Percentiles rank a stretch among this genome's conserved stretches.
Evolutionary conservation across 1,140 invertebrate species (phyloP).

Genomic region (Bemisia tabaci): DNA sequence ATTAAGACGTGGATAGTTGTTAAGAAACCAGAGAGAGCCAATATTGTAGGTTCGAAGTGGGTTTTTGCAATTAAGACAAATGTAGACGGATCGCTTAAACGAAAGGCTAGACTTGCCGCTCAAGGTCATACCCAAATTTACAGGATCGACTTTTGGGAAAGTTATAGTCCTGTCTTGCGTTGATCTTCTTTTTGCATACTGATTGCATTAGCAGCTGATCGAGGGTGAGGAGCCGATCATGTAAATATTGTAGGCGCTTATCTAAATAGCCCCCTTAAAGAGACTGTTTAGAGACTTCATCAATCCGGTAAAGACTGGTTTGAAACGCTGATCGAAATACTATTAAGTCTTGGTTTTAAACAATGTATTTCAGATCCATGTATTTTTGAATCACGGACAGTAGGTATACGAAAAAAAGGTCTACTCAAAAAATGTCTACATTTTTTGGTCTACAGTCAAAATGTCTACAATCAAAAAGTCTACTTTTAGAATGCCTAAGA

Average conservation of each 20-base stretch:
- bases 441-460: too few species aligned
- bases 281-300: conserved; percentile 28
- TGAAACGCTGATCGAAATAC: neutral
- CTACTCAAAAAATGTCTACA: too few species aligned
- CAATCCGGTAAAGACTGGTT: neutral
- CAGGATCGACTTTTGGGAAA: conserved; percentile 21
- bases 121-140: conserved; percentile 19
- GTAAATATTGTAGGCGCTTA: conserved; percentile 33
- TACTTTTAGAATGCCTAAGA: too few species aligned
- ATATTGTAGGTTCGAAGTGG: conserved; percentile 11
- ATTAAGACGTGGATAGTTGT: conserved; percentile 2
- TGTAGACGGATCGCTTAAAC: conserved; percentile 12
- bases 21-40: neutral
- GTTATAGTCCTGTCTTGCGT: conserved; percentile 15
- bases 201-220: conserved; percentile 27
- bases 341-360: neutral
- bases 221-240: conserved; percentile 26
- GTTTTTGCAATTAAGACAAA: conserved; percentile 17
- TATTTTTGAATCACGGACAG: too few species aligned
- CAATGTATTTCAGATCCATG: neutral
- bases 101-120: conserved; percentile 22
- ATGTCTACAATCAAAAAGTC: too few species aligned
- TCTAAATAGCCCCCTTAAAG: conserved; percentile 31
- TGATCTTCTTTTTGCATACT: conserved; percentile 26
- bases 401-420: too few species aligned